Conservation (phyloP, 1,140 invertebrate genomes). For the Camponotus pennsylvanicus region DNA sequence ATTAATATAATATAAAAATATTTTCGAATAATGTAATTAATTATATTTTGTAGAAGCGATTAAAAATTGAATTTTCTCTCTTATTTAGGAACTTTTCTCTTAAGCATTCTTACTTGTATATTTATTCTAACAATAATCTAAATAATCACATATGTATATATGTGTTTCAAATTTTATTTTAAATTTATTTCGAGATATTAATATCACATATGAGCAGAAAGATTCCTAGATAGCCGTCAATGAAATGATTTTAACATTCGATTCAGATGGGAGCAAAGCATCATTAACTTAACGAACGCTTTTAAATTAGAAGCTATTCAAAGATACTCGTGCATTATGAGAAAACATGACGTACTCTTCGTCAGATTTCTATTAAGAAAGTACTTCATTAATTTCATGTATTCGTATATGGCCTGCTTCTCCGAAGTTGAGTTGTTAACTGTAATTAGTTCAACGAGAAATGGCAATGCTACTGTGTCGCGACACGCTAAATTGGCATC, state of each 20-base stretch:
- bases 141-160: neutral
- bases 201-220: neutral
- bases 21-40: neutral
- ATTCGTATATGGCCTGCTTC: neutral
- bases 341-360: slow-evolving; percentile 13
- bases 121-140: neutral
- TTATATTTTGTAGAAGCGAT: too few relatives aligned
- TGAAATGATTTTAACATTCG: neutral
- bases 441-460: slow-evolving; percentile 33
- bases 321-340: neutral
- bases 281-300: slow-evolving; percentile 39
- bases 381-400: slow-evolving; percentile 27
- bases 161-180: neutral
- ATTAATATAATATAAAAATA: neutral
- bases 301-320: slow-evolving; percentile 27
- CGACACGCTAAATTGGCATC: neutral
- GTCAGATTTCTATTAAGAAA: slow-evolving; percentile 44
- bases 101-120: neutral
- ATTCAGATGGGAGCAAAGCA: neutral
- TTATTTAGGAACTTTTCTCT: neutral
- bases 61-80: neutral
- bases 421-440: neutral
- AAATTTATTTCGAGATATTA: neutral
- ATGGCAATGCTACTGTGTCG: neutral
- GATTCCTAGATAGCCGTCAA: neutral